phyloP scores from a whole-genome alignment of 2,113 vertebrate species.

The Paralichthys olivaceus region DNA sequence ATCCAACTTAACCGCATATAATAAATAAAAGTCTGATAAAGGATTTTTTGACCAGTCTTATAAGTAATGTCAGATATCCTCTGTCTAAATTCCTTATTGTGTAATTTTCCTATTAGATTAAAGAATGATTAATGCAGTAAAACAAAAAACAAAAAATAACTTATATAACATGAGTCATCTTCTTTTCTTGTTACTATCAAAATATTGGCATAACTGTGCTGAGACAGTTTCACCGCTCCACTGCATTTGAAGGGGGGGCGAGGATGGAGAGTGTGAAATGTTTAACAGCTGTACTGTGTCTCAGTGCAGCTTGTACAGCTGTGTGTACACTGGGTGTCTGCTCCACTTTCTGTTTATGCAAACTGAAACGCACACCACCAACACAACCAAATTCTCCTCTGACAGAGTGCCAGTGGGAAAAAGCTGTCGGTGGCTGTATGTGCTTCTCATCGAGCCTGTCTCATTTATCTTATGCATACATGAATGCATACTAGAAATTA shows the following conservation, averaged over 20 bases:
- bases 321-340: conserved; percentile 26
- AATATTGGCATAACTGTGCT: conserved; percentile 25
- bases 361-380: conserved; percentile 30
- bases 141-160: conserved; percentile 15
- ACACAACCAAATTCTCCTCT: conserved; percentile 19
- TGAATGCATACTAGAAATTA: neutral
- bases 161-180: conserved; percentile 3
- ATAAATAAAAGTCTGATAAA: no score
- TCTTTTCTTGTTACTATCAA: conserved; percentile 30
- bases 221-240: conserved; percentile 25
- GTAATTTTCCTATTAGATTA: neutral
- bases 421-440: neutral
- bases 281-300: conserved; percentile 38
- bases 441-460: neutral
- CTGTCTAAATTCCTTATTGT: neutral
- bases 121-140: neutral
- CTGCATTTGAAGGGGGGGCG: conserved; percentile 9
- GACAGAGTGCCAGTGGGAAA: conserved; percentile 9
- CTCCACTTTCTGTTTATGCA: conserved; percentile 37
- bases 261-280: neutral
- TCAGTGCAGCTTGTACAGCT: conserved; percentile 35
- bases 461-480: neutral
- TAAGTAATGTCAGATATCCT: neutral
- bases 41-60: neutral
- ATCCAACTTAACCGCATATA: no score